Base-by-base conservation (phyloP, 2,888 invertebrate genomes). In the Phlogophora meticulosa region DNA sequence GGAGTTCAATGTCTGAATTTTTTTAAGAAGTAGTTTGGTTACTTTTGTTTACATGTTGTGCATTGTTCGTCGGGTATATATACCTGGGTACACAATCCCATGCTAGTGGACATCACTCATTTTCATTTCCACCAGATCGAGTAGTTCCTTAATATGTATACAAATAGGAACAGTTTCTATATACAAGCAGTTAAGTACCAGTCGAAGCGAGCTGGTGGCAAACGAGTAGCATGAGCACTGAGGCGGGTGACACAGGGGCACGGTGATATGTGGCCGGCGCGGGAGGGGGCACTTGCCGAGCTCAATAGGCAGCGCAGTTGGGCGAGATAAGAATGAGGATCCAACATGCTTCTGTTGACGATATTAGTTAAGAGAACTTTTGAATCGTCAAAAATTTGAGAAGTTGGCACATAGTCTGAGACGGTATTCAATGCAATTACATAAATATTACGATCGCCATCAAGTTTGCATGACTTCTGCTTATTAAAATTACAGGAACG, bases 231-330 rank as follows among this genome's bases (percentile, higher is more conserved):
- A 32, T 48, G 24, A 17, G 15, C 36, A 22, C 3, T 5, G 36
- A 32, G 32, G 32, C 32, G 53, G 53, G 9, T 11, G 32, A 52
- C n/a, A 11, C 4, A 15, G 13, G 15, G 24, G 13, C 24, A 3
- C 48, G 11, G 65, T 32, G 46, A 36, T 42, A 48, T 36, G 56
- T 28, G 38, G 13, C 24, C 17, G 17, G 46, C 13, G 40, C 13
- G 40, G 10, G 36, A 22, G 20, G 10, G n/a, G 38, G 20, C 28
- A n/a, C 22, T 51, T 38, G 24, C 38, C 32, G 34, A 36, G 24
- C 20, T 48, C 46, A 22, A 45, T 24, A 46, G 38, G n/a, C 34
- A 46, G 7, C 58, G 42, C 42, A 40, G 40, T 15, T 11, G 11
- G 22, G 45, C 20, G n/a, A n/a, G n/a, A n/a, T n/a, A n/a, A 5